Conservation (phyloP, 2,888 invertebrate genomes). For the Monochamus alternatus region DNA sequence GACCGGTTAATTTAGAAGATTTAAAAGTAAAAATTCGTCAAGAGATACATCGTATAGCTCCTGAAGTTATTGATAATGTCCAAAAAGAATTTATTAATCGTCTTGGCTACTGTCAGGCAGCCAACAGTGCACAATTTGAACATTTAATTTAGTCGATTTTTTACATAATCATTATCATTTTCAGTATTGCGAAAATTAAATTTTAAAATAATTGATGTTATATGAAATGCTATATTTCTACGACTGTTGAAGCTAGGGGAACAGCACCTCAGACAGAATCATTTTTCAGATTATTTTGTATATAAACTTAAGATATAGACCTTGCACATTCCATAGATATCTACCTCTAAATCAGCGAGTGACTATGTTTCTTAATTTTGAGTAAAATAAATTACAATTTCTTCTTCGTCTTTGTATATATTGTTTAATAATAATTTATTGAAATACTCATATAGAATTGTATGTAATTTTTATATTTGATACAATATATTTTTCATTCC, state of each 20-base stretch:
- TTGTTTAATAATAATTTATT: constrained; percentile 31
- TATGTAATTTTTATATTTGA: constrained; percentile 9
- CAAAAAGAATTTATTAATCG: too few species aligned
- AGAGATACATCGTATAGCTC: too few species aligned
- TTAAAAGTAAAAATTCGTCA: too few species aligned
- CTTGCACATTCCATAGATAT: constrained; percentile 3
- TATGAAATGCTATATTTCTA: constrained; percentile 21
- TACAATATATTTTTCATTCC: constrained; percentile 21
- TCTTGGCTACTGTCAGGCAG: too few species aligned
- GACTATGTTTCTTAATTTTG: constrained; percentile 4
- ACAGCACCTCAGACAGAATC: constrained; percentile 7
- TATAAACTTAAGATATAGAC: constrained; percentile 11
- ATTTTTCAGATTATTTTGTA: constrained; percentile 13
- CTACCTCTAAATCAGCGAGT: constrained; percentile 22
- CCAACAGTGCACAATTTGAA: too few species aligned
- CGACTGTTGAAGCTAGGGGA: constrained; percentile 13
- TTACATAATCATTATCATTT: too few species aligned
- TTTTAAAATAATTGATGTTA: constrained; percentile 8
- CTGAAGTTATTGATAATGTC: too few species aligned
- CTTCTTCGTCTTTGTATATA: constrained; percentile 26
- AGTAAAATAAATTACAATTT: neutral
- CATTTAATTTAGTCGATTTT: too few species aligned
- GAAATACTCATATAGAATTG: constrained; percentile 31
- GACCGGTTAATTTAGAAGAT: too few species aligned
- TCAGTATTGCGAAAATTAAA: too few species aligned